Evolutionary conservation across 2,797 vertebrate genomes (phyloP), one percentile per base, ranked within the genome.

Genomic region (Microchirus variegatus): DNA sequence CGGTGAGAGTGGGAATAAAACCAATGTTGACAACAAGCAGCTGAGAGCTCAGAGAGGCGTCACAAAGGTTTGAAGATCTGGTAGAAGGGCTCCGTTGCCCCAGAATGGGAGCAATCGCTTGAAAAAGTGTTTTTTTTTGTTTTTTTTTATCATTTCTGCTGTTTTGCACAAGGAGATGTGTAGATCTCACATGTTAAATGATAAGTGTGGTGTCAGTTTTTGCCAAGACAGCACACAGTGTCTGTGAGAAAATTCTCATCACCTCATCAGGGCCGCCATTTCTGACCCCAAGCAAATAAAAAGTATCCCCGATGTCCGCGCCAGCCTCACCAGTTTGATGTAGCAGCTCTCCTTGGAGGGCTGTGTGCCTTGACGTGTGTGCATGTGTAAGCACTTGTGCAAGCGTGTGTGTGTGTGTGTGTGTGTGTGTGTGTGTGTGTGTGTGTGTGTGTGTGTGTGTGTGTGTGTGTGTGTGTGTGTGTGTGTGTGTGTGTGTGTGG

Each of bases 1-100:
- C 89, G 84, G 69, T 70, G 87, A 91, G 83, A 87, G 87, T 90
- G 93, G 91, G 91, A 93, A 93, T 92, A 89, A 81, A 89, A 87
- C 69, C 62, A 52, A 78, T 22, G 76, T 67, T 57, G 83, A 87
- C 85, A 86, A 87, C 82, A 85, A 85, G 87, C 72, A 68, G 83
- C 77, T 43, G 52, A 67, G 81, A 78, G 74, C 79, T 84, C 78
- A 82, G 82, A 88, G 81, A 41, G 36, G 54, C 63, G 44, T 50
- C 86, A 85, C 79, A 88, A 87, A 88, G 80, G 56, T 80, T 70
- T 36, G 3, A 11, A 75, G 73, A 83, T 81, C 73, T 70, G 74
- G 72, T 77, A 82, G 70, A 53, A 41, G 48, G 55, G 60, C 48
- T 77, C 55, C n/a, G 40, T 17, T 53, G 65, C 63, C 44, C 57